Evolutionary conservation across 2,888 invertebrate species (phyloP).

Genomic region (Willowsia nigromaculata): DNA sequence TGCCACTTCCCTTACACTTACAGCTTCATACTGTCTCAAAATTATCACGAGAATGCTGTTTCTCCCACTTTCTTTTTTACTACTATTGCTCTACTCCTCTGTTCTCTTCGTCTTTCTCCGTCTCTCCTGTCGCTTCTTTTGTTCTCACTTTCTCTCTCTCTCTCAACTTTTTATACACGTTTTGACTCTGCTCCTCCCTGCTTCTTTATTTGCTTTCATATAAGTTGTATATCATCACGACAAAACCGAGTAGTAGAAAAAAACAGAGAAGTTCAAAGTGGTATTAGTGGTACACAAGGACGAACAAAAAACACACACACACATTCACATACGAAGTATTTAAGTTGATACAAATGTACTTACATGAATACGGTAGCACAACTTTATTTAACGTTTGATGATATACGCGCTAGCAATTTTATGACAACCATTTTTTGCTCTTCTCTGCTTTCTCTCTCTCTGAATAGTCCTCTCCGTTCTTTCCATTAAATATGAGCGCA

Average conservation of each 20-base stretch:
- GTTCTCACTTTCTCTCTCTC: not conserved
- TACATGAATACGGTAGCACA: not conserved
- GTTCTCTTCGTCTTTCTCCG: not conserved
- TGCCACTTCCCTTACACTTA: conserved; percentile 77
- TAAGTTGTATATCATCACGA: not conserved
- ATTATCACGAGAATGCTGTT: conserved; percentile 51
- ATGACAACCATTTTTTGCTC: conserved; percentile 34
- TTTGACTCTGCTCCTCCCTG: not conserved
- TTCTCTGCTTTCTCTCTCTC: conserved; percentile 6
- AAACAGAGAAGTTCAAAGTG: not conserved
- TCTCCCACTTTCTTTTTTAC: not conserved
- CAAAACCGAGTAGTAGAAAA: conserved; percentile 1
- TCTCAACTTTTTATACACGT: not conserved
- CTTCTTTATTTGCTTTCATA: not conserved
- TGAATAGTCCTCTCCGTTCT: not conserved
- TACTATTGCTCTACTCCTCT: not conserved
- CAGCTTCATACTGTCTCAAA: conserved; percentile 77
- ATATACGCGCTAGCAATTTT: conserved; percentile 31
- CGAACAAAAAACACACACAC: not conserved
- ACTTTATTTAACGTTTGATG: conserved; percentile 43
- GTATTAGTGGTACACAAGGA: conserved; percentile 13
- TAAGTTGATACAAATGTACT: not conserved
- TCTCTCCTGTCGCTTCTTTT: not conserved
- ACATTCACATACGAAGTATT: not conserved
- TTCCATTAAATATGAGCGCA: conserved; percentile 49